A percentile compares a stretch with the other conserved stretches of the same genome.
These are phyloP conservation scores for Montipora cactus DNA, from an alignment of 64 coral and sea anemone species.

Conservation along the genomic window DNA sequence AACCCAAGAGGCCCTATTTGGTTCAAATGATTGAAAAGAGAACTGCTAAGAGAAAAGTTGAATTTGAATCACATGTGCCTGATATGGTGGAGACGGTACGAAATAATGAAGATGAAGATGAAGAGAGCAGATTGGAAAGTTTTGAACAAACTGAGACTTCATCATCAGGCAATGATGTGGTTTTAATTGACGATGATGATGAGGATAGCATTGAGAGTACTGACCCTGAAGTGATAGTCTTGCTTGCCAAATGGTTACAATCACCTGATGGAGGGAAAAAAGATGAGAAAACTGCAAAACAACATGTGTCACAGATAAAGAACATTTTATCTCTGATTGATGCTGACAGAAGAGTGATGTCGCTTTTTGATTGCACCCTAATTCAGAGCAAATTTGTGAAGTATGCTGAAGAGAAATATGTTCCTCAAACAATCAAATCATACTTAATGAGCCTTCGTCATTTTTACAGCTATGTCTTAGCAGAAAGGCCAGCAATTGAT, in stretches of 20 bases:
- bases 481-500: slow-evolving; percentile 10
- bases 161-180: neutral
- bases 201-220: neutral
- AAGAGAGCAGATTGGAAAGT: neutral
- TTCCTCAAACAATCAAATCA: slow-evolving; percentile 40
- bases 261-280: slow-evolving; percentile 73
- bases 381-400: neutral
- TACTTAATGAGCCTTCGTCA: slow-evolving; percentile 16
- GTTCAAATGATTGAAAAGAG: neutral
- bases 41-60: neutral
- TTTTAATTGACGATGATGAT: neutral
- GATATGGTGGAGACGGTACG: no score
- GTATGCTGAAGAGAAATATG: slow-evolving; percentile 24
- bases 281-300: slow-evolving; percentile 65
- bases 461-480: slow-evolving; percentile 29
- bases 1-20: slow-evolving; percentile 13
- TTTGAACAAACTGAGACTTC: neutral
- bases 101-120: neutral
- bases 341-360: neutral
- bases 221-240: slow-evolving; percentile 32
- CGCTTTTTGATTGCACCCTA: slow-evolving; percentile 2
- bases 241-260: slow-evolving; percentile 65
- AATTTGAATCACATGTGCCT: neutral
- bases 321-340: slow-evolving; percentile 64
- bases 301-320: slow-evolving; percentile 66